Conservation (phyloP, 2,888 invertebrate genomes). For the Netelia melanura region DNA sequence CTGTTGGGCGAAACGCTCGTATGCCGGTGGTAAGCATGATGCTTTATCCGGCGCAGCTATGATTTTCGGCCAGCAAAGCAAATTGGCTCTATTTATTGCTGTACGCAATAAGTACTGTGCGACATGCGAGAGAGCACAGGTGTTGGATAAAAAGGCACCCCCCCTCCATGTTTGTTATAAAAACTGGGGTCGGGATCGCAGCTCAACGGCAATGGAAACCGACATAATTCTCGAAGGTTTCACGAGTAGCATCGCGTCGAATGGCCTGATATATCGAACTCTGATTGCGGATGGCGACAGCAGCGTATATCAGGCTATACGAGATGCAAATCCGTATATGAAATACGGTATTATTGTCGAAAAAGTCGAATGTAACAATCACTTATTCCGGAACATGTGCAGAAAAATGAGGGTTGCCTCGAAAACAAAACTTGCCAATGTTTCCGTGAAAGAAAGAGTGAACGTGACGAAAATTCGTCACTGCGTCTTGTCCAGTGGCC, state of each 20-base stretch:
- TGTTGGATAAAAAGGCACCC: not conserved
- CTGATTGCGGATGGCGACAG: conserved; percentile 76
- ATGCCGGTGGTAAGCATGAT: conserved; percentile 44
- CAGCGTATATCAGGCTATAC: conserved; percentile 75
- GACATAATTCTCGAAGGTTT: conserved; percentile 69
- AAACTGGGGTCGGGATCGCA: conserved; percentile 70
- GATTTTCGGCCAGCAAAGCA: conserved; percentile 43
- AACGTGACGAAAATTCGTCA: conserved; percentile 6
- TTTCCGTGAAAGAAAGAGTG: not conserved
- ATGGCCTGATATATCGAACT: conserved; percentile 62
- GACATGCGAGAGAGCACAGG: conserved; percentile 39
- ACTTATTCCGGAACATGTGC: conserved; percentile 72
- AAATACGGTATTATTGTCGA: conserved; percentile 61
- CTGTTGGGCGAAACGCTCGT: conserved; percentile 57
- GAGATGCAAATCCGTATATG: conserved; percentile 71
- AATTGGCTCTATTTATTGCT: conserved; percentile 70
- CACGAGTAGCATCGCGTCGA: conserved; percentile 60
- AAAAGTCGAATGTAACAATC: conserved; percentile 79
- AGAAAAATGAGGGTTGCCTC: conserved; percentile 40
- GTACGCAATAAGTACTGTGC: conserved; percentile 72
- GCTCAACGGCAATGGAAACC: conserved; percentile 75
- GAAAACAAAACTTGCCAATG: not conserved
- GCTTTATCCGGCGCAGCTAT: conserved; percentile 39
- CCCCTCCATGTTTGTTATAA: conserved; percentile 71
- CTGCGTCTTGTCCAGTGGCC: not conserved